A percentile compares a stretch with the other conserved stretches of the same genome.
phyloP scores from a whole-genome alignment of 2,888 invertebrate genomes.

The Dicycla oo region DNA sequence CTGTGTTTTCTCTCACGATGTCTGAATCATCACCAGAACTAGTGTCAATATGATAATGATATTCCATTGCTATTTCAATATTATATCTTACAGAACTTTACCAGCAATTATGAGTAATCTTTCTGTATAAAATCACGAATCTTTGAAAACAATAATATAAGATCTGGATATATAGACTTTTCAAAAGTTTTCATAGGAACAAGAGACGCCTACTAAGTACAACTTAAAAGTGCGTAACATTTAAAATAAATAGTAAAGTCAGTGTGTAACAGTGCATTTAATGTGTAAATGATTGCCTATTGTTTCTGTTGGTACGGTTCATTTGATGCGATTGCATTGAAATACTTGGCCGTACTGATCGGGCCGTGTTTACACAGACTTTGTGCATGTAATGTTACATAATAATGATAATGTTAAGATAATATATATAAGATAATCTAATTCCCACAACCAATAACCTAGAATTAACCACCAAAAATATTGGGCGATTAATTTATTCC shows the following conservation, averaged over 20 bases:
- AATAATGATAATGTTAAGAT: slow-evolving; percentile 12
- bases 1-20: slow-evolving; percentile 35
- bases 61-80: slow-evolving; percentile 8
- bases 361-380: slow-evolving; percentile 37
- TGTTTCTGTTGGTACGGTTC: slow-evolving; percentile 77
- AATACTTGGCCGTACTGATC: slow-evolving; percentile 51
- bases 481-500: slow-evolving; percentile 6
- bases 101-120: background rate
- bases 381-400: slow-evolving; percentile 36
- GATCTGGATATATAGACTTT: background rate
- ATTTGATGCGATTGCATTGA: slow-evolving; percentile 71
- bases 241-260: slow-evolving; percentile 63
- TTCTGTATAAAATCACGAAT: background rate
- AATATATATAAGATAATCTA: background rate
- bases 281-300: slow-evolving; percentile 77
- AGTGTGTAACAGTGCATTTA: slow-evolving; percentile 77
- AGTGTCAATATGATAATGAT: slow-evolving; percentile 1
- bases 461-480: too few species aligned
- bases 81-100: background rate
- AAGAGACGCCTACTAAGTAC: background rate
- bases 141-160: background rate
- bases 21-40: slow-evolving; percentile 37
- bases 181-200: background rate
- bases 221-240: slow-evolving; percentile 14
- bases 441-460: too few species aligned